These are phyloP conservation scores for Bhutanitis thaidina DNA, from an alignment of 2,888 invertebrate genomes.

Conservation along the genomic window DNA sequence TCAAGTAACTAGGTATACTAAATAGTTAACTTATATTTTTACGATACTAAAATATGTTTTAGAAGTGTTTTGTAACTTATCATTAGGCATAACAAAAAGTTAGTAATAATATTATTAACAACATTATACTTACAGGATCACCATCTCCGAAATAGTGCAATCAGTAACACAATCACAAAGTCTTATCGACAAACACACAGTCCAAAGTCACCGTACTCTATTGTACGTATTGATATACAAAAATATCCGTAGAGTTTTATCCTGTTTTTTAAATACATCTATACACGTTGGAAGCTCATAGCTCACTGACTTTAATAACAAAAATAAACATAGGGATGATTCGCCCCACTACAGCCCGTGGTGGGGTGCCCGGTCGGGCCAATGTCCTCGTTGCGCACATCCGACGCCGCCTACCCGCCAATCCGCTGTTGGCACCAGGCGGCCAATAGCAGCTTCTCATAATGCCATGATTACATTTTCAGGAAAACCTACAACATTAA, in stretches of 20 bases:
- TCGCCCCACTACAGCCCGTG: constrained; percentile 45
- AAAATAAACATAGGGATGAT: constrained; percentile 76
- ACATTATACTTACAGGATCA: constrained; percentile 75
- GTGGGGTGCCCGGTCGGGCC: constrained; percentile 45
- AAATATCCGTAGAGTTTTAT: constrained; percentile 2
- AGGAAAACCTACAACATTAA: constrained; percentile 48
- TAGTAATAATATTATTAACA: too few species aligned
- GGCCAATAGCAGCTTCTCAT: constrained; percentile 49
- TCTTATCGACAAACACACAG: constrained; percentile 34
- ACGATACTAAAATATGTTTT: too few species aligned
- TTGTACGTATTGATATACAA: constrained; percentile 20
- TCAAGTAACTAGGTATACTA: too few species aligned
- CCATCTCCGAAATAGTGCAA: constrained; percentile 60
- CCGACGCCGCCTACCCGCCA: constrained; percentile 47
- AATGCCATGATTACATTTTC: constrained; percentile 44
- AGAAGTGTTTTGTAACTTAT: too few species aligned
- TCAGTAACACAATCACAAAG: constrained; percentile 46
- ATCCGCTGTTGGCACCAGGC: constrained; percentile 4
- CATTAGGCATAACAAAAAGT: too few species aligned
- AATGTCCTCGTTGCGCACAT: constrained; percentile 37
- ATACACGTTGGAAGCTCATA: constrained; percentile 58
- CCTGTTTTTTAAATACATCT: constrained; percentile 35
- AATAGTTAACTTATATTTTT: too few species aligned
- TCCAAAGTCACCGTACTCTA: constrained; percentile 34
- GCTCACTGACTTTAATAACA: constrained; percentile 70